phyloP scores from a whole-genome alignment of 2,797 vertebrate genomes.

The Pagetopsis macropterus region DNA sequence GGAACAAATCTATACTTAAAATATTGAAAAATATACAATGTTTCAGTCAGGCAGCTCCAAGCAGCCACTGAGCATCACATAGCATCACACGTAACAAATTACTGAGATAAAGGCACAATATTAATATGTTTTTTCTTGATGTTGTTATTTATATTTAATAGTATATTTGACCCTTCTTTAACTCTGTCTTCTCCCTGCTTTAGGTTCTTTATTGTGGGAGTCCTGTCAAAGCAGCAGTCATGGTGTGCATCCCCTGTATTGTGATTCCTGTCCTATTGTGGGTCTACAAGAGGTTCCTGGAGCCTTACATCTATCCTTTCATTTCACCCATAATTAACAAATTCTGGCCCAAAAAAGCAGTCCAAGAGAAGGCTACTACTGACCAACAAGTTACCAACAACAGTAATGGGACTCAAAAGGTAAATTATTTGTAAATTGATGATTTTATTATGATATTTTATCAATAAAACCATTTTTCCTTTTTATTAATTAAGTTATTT shows the following conservation, averaged over 20 bases:
- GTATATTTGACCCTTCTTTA: too few species aligned
- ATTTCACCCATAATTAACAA: conserved; percentile 88
- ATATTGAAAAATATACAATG: too few species aligned
- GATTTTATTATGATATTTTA: neutral
- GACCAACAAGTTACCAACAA: conserved; percentile 60
- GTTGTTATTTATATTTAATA: neutral
- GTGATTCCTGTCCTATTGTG: conserved; percentile 96
- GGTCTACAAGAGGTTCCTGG: conserved; percentile 97
- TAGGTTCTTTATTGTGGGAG: conserved; percentile 19
- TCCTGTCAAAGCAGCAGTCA: conserved; percentile 64
- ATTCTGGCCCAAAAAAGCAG: conserved; percentile 84
- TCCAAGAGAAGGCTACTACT: conserved; percentile 68
- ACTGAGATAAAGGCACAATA: neutral
- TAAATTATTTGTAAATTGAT: conserved; percentile 37
- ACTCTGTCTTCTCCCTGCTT: conserved; percentile 4
- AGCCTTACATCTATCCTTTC: conserved; percentile 91
- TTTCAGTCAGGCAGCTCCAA: too few species aligned
- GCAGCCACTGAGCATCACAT: too few species aligned
- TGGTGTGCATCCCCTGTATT: conserved; percentile 98
- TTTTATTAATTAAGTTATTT: neutral
- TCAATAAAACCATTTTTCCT: neutral
- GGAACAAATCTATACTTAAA: too few species aligned
- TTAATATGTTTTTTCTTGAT: neutral
- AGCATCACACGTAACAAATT: neutral
- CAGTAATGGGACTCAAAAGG: conserved; percentile 72